phyloP scores from a whole-genome alignment of 2,888 invertebrate genomes.

The Germaria angustata region DNA sequence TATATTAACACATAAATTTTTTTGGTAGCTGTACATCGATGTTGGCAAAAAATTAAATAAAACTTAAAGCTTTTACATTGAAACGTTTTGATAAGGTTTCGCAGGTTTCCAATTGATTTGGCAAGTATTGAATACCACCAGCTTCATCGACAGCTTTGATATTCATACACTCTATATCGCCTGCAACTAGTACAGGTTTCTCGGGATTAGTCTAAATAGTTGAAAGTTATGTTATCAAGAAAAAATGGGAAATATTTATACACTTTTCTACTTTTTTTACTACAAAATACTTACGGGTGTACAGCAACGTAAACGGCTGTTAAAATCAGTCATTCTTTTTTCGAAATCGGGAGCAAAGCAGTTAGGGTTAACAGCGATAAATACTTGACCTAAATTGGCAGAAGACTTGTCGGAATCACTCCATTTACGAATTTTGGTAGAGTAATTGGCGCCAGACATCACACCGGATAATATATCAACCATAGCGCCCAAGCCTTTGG shows the following conservation, averaged over 20 bases:
- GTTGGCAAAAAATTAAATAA: constrained; percentile 68
- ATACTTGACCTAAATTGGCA: constrained; percentile 93
- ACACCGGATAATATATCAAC: constrained; percentile 94
- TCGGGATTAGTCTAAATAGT: constrained; percentile 82
- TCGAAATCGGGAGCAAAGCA: constrained; percentile 91
- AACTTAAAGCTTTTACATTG: constrained; percentile 81
- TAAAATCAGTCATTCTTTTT: constrained; percentile 86
- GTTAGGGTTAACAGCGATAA: constrained; percentile 91
- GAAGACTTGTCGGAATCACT: constrained; percentile 82
- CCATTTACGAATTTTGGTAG: constrained; percentile 86
- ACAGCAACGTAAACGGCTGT: constrained; percentile 84
- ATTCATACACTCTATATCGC: constrained; percentile 89
- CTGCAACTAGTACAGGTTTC: constrained; percentile 89
- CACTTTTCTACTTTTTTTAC: too few species aligned
- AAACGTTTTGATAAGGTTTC: constrained; percentile 82
- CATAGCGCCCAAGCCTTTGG: constrained; percentile 84
- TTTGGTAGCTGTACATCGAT: too few species aligned
- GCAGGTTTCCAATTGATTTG: constrained; percentile 87
- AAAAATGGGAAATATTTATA: neutral
- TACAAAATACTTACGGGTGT: constrained; percentile 82
- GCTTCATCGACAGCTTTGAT: constrained; percentile 84
- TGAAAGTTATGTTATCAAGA: too few species aligned
- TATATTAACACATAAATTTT: too few species aligned
- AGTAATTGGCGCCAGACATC: constrained; percentile 82
- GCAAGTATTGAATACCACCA: constrained; percentile 89